These are phyloP conservation scores for Daubentonia madagascariensis DNA, from an alignment of 2,113 vertebrate species.

Conservation along the genomic window DNA sequence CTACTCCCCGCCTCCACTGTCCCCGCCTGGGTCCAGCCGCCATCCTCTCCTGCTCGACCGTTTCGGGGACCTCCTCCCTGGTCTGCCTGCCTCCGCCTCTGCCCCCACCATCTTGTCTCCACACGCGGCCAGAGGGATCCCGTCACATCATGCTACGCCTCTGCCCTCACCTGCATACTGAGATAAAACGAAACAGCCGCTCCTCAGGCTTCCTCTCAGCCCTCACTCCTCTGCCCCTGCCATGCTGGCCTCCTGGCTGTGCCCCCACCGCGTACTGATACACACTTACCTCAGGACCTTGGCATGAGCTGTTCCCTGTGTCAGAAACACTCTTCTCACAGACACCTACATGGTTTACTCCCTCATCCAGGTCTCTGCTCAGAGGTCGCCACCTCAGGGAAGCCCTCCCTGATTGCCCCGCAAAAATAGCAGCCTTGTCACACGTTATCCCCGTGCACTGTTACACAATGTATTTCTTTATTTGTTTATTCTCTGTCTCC, in stretches of 20 bases:
- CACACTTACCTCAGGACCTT: background rate
- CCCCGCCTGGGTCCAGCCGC: background rate
- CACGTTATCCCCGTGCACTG: fast-evolving
- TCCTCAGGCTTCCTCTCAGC: background rate
- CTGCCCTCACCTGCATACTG: too few relatives aligned
- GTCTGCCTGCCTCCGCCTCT: too few relatives aligned
- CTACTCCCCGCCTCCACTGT: background rate
- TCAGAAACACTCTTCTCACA: background rate
- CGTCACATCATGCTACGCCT: fast-evolving
- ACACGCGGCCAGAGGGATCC: background rate
- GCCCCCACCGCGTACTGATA: background rate
- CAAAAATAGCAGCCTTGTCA: background rate
- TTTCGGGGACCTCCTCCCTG: background rate
- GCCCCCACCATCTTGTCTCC: background rate
- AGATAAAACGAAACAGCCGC: background rate
- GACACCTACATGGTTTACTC: background rate
- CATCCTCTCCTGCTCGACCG: background rate
- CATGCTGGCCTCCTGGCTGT: background rate
- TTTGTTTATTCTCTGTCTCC: background rate
- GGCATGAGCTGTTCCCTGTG: background rate
- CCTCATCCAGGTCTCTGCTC: background rate
- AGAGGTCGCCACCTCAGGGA: background rate
- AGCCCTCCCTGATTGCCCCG: background rate
- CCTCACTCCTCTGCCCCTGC: background rate
- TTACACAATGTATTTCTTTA: background rate